Evolutionary conservation across 1,140 invertebrate species (phyloP), one percentile per base, ranked within the genome.

Genomic region (Euura lappo): DNA sequence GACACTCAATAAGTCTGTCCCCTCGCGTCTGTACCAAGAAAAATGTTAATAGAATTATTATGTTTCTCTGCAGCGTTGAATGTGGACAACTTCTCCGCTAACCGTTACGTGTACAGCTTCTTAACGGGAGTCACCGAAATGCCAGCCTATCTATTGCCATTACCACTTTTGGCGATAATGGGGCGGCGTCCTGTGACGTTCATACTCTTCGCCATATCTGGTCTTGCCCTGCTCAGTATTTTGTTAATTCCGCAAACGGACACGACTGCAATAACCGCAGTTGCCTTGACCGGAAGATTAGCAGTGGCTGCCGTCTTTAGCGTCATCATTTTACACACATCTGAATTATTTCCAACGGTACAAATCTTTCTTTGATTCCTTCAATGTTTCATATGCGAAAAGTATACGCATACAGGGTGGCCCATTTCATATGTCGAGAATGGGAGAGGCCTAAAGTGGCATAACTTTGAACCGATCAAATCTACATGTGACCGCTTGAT

Each of bases 271-370:
- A 83, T 89, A 11, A 81, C 90, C 42, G 75, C 80, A 6, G 83
- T 92, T 65, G 90, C 91, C 3, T 84, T 93, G 75, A 76, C 89
- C 45, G 91, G 91, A 28, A 89, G 91, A 76, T 91, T 93, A 74
- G 88, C 88, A 65, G 89, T 91, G 4, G 90, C 90, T 2, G 89
- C 89, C 13, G 89, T 91, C 4, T 93, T 92, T 79, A 89, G 89
- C n/a, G 88, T 92, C 6, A 87, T 90, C 3, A 92, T 92, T 44
- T 83, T 93, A 2, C 92, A 91, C 75, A 90, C 88, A 0, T 89
- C 90, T 1, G 90, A 90, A 76, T 78, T 92, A 2, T 91, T 91
- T 78, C 92, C 92, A 11, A 93, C 92, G 10, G 86, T 86, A 28
- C 28, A 28, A 1, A 28, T 28, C 0, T 73, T 82, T 85, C 44